A percentile compares a stretch with the other conserved stretches of the same genome.
These are phyloP conservation scores for Corydoras maculifer DNA, from an alignment of 2,113 vertebrate species.

Conservation along the genomic window DNA sequence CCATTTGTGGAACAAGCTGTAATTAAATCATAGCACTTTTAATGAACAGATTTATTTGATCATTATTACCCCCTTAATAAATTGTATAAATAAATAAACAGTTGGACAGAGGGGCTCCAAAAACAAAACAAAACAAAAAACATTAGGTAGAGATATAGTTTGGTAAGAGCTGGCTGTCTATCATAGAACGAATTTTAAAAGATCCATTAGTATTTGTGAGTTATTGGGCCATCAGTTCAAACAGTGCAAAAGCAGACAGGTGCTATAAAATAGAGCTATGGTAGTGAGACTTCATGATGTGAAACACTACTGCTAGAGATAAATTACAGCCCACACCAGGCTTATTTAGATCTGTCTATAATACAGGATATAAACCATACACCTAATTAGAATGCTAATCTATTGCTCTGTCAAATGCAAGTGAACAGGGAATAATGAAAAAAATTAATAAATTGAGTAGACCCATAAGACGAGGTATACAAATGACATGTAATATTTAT, in stretches of 20 bases:
- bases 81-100: not conserved
- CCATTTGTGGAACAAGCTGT: no score
- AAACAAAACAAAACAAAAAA: constrained; percentile 9
- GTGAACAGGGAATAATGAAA: not conserved
- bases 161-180: constrained; percentile 47
- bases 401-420: constrained; percentile 43
- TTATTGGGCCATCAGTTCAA: constrained; percentile 57
- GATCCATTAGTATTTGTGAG: constrained; percentile 60
- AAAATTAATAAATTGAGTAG: not conserved
- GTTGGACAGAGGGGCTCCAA: not conserved
- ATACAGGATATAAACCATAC: constrained; percentile 52
- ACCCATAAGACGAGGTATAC: not conserved
- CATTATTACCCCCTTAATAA: constrained; percentile 1
- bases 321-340: constrained; percentile 53
- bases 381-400: constrained; percentile 39
- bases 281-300: constrained; percentile 56
- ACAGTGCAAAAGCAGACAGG: constrained; percentile 57
- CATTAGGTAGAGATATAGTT: constrained; percentile 53
- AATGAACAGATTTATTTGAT: not conserved
- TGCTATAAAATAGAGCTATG: constrained; percentile 62
- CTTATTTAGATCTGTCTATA: constrained; percentile 55
- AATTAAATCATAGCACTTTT: no score
- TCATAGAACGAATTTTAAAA: constrained; percentile 52
- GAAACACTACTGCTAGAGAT: constrained; percentile 55
- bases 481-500: no score